Base-by-base conservation (phyloP, 1,140 invertebrate genomes). In the Psilanteris sp. region DNA sequence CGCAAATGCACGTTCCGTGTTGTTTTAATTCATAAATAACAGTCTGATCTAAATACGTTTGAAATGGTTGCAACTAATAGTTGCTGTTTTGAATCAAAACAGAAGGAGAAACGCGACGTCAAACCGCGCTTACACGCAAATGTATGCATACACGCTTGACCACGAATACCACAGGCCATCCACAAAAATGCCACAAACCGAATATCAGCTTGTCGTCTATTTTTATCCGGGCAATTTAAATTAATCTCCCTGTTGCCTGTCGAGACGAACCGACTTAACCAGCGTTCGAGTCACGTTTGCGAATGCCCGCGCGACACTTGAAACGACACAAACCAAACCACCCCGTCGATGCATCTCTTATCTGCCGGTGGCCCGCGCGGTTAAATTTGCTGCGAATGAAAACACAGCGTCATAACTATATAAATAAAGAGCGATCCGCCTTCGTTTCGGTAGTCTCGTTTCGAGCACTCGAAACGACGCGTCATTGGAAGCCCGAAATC, bases 361-460 rank as follows among this genome's bases (percentile, higher is more conserved):
- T 41, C 43, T 44, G n/a, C n/a, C n/a, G n/a, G n/a, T n/a, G n/a
- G n/a, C n/a, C n/a, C n/a, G n/a, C n/a, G n/a, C 31, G 6, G 32
- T 50, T 64, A 52, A 64, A 52, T 52, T 26, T 43, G 46, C 44
- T 10, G 24, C 24, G 20, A 62, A 59, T 44, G 54, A 44, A 59
- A 15, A 13, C 39, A 7, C 11, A 4, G 2, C 43, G 43, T 62
- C 54, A 50, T 37, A 62, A 62, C 57, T 62, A 36, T 50, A 64
- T 64, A 64, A 64, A 64, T 64, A 64, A 64, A 50, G 43, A 9
- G 16, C 32, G 44, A 15, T 39, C 9, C 6, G 34, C 26, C n/a
- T n/a, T n/a, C n/a, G n/a, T n/a, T n/a, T n/a, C n/a, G n/a, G n/a
- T 15, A 24, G 18, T 64, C 46, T 52, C 34, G 59, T 52, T 43